A percentile compares a stretch with the other conserved stretches of the same genome.
phyloP scores from a whole-genome alignment of 2,888 invertebrate genomes.

The Drosophila aldrichi region DNA sequence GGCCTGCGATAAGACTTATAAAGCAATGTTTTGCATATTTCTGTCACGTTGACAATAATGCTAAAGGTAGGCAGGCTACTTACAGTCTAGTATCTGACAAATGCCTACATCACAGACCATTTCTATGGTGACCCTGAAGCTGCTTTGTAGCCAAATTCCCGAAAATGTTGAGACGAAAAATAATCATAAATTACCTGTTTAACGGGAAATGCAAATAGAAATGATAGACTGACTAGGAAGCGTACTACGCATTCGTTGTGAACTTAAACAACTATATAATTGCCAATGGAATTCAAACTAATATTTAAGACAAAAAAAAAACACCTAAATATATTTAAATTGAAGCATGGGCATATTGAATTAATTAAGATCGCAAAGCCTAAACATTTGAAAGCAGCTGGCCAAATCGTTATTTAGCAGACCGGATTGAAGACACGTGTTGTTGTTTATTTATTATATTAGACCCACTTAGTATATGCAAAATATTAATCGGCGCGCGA shows the following conservation, averaged over 20 bases:
- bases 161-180: conserved; percentile 6
- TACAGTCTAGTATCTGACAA: background rate
- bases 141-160: background rate
- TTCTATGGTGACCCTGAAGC: conserved; percentile 9
- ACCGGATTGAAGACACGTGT: conserved; percentile 52
- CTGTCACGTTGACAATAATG: conserved; percentile 25
- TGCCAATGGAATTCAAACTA: background rate
- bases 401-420: conserved; percentile 4
- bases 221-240: background rate
- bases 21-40: conserved; percentile 15
- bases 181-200: conserved; percentile 1
- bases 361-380: conserved; percentile 26
- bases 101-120: conserved; percentile 3
- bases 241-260: background rate
- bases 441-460: conserved; percentile 42
- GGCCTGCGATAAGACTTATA: conserved; percentile 21
- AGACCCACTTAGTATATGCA: conserved; percentile 45
- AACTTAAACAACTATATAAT: background rate
- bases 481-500: conserved; percentile 37
- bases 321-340: conserved; percentile 10
- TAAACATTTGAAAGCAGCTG: conserved; percentile 20
- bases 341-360: conserved; percentile 20
- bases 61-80: background rate
- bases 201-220: background rate
- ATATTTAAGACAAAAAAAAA: background rate